Conservation (phyloP, 2,888 invertebrate genomes). For the Hypolimnas misippus region DNA sequence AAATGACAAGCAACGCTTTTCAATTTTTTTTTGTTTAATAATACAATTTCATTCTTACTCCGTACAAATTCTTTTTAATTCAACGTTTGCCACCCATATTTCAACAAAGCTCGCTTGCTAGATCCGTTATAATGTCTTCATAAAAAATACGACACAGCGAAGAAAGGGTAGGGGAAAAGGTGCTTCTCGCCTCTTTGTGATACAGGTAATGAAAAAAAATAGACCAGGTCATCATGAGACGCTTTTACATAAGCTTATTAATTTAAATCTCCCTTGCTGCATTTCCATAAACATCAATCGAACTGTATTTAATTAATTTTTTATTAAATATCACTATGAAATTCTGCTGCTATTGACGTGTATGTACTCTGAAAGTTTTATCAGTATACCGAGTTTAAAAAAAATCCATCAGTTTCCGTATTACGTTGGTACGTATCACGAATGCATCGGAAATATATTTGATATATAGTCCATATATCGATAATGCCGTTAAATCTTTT, state of each 20-base stretch:
- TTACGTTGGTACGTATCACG: not conserved
- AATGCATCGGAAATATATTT: not conserved
- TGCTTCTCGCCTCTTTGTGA: slow-evolving; percentile 61
- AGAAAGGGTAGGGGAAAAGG: slow-evolving; percentile 58
- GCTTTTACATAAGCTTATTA: slow-evolving; percentile 72
- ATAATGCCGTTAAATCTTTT: not conserved
- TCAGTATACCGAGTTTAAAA: not conserved
- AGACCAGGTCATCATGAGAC: slow-evolving; percentile 62
- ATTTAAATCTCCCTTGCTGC: slow-evolving; percentile 46
- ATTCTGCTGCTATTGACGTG: not conserved
- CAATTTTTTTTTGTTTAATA: slow-evolving; percentile 29
- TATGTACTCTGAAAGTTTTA: not conserved
- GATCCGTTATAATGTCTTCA: slow-evolving; percentile 57
- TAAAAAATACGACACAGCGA: slow-evolving; percentile 59
- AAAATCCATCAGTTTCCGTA: too few relatives aligned
- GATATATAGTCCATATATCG: not conserved
- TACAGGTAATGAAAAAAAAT: slow-evolving; percentile 73
- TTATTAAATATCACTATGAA: not conserved
- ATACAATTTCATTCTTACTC: slow-evolving; percentile 31
- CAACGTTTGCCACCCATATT: slow-evolving; percentile 46
- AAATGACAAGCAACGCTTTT: not conserved
- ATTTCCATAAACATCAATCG: slow-evolving; percentile 21
- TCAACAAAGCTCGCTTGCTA: slow-evolving; percentile 57
- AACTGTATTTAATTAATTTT: not conserved
- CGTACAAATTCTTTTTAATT: slow-evolving; percentile 50